Evolutionary conservation across 1,140 invertebrate species (phyloP), one percentile per base, ranked within the genome.

Genomic region (Ceratoteleas bidentatus): DNA sequence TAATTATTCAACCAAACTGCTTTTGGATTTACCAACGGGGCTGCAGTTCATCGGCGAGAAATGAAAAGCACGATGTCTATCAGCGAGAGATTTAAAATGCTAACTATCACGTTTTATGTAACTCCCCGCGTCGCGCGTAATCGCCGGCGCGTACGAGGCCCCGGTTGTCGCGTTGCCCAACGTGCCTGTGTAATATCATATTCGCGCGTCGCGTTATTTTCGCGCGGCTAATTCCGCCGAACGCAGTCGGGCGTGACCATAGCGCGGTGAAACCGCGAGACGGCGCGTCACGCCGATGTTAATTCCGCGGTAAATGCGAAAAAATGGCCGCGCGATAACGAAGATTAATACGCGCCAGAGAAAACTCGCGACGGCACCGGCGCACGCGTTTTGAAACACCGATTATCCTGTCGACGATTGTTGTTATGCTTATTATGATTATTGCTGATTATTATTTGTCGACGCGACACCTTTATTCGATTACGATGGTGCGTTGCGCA

Each of bases 31-130:
- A 75, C 58, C 60, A 75, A 54, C 24, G 11, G 52, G 10, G 56
- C 33, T 76, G 50, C 79, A 83, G 79, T 83, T 65, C 70, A 83
- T 75, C 70, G 65, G 64, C 68, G 33, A 34, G 65, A 79, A 83
- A 66, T 68, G 65, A 75, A 66, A 83, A 74, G 75, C 66, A 74
- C 66, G 72, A 77, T 82, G 80, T 70, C 69, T 83, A 83, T 78
- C 69, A 56, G 56, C 69, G 57, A 62, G 68, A 52, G 61, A 69
- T 78, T 78, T 78, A 78, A 83, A 78, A 78, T 70, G 69, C 69
- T 65, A 75, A 75, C 54, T 72, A 73, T 72, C 68, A 47, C 53
- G 61, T 57, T 78, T 83, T 83, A 83, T 83, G 75, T 83, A 83
- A 82, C 76, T 73, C 77, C 68, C 34, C 66, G n/a, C 66, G 75